Evolutionary conservation across 2,888 invertebrate genomes (phyloP).

Genomic region (Patella depressa): DNA sequence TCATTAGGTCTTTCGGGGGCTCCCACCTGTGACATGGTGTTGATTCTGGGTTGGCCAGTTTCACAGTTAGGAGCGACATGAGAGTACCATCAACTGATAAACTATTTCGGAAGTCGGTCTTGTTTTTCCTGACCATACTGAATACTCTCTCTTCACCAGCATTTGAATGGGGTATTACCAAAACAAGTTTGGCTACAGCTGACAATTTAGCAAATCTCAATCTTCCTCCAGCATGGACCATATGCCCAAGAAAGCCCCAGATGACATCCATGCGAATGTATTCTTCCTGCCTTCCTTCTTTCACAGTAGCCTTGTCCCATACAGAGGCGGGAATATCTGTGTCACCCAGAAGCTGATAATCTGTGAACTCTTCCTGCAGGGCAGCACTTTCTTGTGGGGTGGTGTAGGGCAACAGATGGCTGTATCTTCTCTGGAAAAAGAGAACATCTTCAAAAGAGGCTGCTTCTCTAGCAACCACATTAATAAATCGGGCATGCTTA

Average conservation of each 20-base stretch:
- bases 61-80: too few relatives aligned
- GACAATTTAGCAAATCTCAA: not conserved
- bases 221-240: not conserved
- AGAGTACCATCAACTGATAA: too few relatives aligned
- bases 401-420: not conserved
- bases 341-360: slow-evolving; percentile 11
- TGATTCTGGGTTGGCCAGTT: too few relatives aligned
- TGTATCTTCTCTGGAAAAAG: not conserved
- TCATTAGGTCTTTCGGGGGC: too few relatives aligned
- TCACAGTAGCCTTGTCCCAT: not conserved
- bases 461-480: not conserved
- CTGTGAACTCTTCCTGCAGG: slow-evolving; percentile 13
- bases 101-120: slow-evolving; percentile 20
- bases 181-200: slow-evolving; percentile 18
- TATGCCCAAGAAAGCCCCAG: slow-evolving; percentile 6
- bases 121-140: slow-evolving; percentile 31
- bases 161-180: slow-evolving; percentile 32
- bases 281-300: not conserved
- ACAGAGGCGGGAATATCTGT: not conserved
- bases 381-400: slow-evolving; percentile 1
- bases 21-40: too few relatives aligned
- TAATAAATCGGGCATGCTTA: slow-evolving; percentile 3
- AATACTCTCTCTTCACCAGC: slow-evolving; percentile 26
- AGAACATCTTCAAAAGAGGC: slow-evolving; percentile 9
- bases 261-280: slow-evolving; percentile 9